Evolutionary conservation across 2,797 vertebrate genomes (phyloP), one percentile per base, ranked within the genome.

Genomic region (Gymnopithys bicolor): DNA sequence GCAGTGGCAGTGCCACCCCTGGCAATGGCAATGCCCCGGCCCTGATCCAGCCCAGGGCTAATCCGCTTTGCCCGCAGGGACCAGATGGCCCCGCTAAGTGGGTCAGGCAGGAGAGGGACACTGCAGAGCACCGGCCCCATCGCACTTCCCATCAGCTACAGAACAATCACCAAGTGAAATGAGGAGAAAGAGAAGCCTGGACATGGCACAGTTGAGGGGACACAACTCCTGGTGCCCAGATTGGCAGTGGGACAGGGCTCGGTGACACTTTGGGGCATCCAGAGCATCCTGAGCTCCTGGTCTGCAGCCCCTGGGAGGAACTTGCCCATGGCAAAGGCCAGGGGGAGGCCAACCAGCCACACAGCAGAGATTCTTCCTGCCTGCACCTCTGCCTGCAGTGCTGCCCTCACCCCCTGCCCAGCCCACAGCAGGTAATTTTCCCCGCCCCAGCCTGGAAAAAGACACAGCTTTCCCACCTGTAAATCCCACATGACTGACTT

Each of bases 51-150:
- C 66, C 4, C 48, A 19, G 28, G 59, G 56, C 7, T 95, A 93
- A 96, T 86, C 95, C 52, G 69, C 95, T 96, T 92, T 93, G 73
- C 75, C 68, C 1, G 0, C 7, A 0, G 80, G 68, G 62, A 85
- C 9, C 95, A 96, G 95, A 93, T 94, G 94, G 93, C 32, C 35
- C 86, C 1, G 1, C 24, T 90, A 95, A 94, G 33, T 87, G 91
- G 94, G 93, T 92, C 94, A 92, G 81, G 74, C 7, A 0, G 73
- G 63, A 93, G 73, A 0, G 79, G 92, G 79, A 51, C 53, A 28
- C 69, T 3, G 5, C 53, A 45, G 43, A 90, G 56, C 77, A 2
- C 43, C 14, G 11, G 55, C 68, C 76, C 55, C 68, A 8, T 10
- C n/a, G 59, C 2, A 2, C 79, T 82, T 59, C 76, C 70, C 4